Conservation (phyloP, 2,888 invertebrate genomes). For the Nephrocerus scutellatus region DNA sequence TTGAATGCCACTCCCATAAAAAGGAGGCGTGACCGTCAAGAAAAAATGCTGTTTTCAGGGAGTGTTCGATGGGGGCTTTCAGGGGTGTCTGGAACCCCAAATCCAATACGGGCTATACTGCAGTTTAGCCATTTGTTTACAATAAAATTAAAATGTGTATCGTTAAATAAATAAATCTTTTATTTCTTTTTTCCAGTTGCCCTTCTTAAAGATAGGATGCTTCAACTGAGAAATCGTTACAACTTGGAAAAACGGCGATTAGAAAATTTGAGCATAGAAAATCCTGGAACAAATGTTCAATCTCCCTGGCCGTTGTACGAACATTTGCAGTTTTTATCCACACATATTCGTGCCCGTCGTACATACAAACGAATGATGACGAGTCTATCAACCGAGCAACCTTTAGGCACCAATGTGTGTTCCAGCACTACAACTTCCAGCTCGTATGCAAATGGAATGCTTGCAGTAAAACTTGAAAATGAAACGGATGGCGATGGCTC, state of each 20-base stretch:
- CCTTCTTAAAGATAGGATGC: slow-evolving; percentile 45
- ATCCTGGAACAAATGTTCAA: slow-evolving; percentile 30
- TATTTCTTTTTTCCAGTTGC: slow-evolving; percentile 31
- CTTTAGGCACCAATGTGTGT: slow-evolving; percentile 10
- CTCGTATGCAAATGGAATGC: slow-evolving; percentile 25
- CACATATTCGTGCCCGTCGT: slow-evolving; percentile 44
- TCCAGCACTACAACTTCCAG: slow-evolving; percentile 8
- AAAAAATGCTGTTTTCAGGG: too few relatives aligned
- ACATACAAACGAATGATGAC: slow-evolving; percentile 40
- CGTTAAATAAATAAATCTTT: background rate
- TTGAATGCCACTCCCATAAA: too few relatives aligned
- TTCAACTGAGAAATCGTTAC: slow-evolving; percentile 47
- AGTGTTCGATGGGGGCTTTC: too few relatives aligned
- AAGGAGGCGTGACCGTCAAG: too few relatives aligned
- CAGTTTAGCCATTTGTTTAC: too few relatives aligned
- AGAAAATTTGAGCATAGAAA: slow-evolving; percentile 35
- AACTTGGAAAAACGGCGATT: slow-evolving; percentile 47
- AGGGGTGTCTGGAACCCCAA: too few relatives aligned
- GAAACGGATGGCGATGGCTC: slow-evolving; percentile 19
- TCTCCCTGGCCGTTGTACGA: slow-evolving; percentile 47
- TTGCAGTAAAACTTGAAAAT: slow-evolving; percentile 28
- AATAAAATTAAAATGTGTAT: background rate
- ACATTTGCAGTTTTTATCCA: slow-evolving; percentile 42
- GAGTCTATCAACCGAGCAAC: slow-evolving; percentile 15
- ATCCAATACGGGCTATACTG: too few relatives aligned